Evolutionary conservation across 2,888 invertebrate genomes (phyloP), one percentile per base, ranked within the genome.

Genomic region (Euplagia quadripunctaria): DNA sequence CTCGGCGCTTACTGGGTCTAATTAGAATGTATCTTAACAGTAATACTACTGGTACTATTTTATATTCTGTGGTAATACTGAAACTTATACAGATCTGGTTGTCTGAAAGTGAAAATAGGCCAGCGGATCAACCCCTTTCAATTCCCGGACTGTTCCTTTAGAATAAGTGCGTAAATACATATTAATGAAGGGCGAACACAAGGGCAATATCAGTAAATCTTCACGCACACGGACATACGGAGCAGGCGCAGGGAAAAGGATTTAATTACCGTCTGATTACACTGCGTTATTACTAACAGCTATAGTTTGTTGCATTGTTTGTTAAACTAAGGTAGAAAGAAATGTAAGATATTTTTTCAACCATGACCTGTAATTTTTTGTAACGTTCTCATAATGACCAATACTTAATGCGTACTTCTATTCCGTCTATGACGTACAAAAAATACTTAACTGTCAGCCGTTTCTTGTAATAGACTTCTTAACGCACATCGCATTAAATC

Each of bases 161-260:
- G 73, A 79, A 69, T 68, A 77, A 76, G 73, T 81, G 75, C 78
- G 76, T 81, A 68, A 63, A 83, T 83, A 73, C 72, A 83, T 83
- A 83, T 84, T 84, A 76, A 83, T 83, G 78, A 84, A 81, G 78
- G 79, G 76, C 64, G 73, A 51, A 72, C 68, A 82, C 78, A 75
- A 79, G 76, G 78, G 71, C 64, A 51, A 65, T 84, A 86, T 87
- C 87, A 74, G 58, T 73, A 58, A 64, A 90, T 91, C 90, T 89
- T 90, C 81, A 88, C 89, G 90, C 87, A 85, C 84, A 85, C 83
- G 80, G 75, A 79, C 82, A 82, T 63, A 20, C 80, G 84, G 83
- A 77, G 79, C 70, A 66, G 68, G 73, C 73, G 75, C 81, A 79
- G 79, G 82, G 79, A 79, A 85, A 86, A 84, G 84, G 85, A 85